Percentiles rank a stretch among this genome's conserved stretches.
These are phyloP conservation scores for Zapus hudsonius DNA, from an alignment of 2,113 vertebrate species.

Conservation along the genomic window DNA sequence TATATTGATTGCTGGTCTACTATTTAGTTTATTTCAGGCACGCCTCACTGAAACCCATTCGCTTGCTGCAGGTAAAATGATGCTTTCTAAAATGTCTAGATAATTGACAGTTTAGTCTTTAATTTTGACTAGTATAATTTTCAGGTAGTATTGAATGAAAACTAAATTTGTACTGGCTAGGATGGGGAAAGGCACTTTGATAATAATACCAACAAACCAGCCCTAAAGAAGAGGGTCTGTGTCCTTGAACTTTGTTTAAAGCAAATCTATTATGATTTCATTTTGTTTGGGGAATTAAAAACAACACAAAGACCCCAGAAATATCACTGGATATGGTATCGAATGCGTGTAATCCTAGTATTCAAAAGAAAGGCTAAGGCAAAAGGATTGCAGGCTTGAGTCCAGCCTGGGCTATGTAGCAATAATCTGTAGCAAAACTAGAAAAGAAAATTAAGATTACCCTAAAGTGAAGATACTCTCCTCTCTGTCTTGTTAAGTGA, in stretches of 20 bases:
- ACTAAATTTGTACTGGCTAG: neutral
- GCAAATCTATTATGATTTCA: neutral
- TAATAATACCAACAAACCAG: neutral
- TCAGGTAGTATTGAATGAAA: neutral
- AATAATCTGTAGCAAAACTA: neutral
- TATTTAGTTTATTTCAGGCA: slow-evolving; percentile 86
- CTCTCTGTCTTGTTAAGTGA: slow-evolving; percentile 30
- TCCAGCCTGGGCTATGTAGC: neutral
- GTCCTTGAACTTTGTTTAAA: neutral
- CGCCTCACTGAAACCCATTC: slow-evolving; percentile 73
- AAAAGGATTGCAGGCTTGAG: neutral
- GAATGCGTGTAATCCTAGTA: neutral
- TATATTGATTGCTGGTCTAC: neutral
- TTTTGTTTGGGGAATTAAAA: neutral
- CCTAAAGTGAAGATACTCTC: neutral
- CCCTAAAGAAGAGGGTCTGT: neutral
- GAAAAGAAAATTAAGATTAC: neutral
- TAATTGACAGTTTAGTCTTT: slow-evolving; percentile 39
- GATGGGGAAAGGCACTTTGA: neutral
- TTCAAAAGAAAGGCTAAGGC: neutral
- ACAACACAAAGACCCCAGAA: neutral
- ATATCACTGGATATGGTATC: neutral
- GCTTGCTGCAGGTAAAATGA: slow-evolving; percentile 80
- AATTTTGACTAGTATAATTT: neutral
- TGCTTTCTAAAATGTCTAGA: slow-evolving; percentile 12